These are phyloP conservation scores for Sarcophaga variegata DNA, from an alignment of 2,888 invertebrate species.

Conservation along the genomic window DNA sequence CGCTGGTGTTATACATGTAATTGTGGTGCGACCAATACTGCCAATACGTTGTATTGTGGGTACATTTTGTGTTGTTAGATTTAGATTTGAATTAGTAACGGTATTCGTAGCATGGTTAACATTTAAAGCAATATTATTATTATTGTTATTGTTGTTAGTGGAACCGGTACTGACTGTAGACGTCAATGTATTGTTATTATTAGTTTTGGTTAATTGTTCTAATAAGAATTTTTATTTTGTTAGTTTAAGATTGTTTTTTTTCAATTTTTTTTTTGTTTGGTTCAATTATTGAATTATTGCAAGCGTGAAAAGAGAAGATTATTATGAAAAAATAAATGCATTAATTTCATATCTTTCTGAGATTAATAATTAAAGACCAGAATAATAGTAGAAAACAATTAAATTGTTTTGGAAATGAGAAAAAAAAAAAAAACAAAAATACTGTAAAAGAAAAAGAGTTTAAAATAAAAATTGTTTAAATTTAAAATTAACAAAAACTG, in stretches of 20 bases:
- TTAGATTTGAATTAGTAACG: conserved; percentile 38
- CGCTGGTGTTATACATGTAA: conserved; percentile 78
- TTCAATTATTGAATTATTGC: conserved; percentile 35
- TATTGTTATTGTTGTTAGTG: conserved; percentile 51
- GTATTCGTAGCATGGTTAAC: conserved; percentile 31
- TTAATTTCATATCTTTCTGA: conserved; percentile 26
- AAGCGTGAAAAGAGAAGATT: conserved; percentile 61
- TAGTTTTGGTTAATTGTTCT: conserved; percentile 64
- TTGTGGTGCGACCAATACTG: conserved; percentile 79
- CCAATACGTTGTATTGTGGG: conserved; percentile 77
- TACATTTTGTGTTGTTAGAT: conserved; percentile 70
- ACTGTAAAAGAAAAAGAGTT: conserved; percentile 67
- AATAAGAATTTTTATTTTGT: conserved; percentile 40
- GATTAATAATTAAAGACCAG: conserved; percentile 23
- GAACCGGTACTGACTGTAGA: conserved; percentile 56
- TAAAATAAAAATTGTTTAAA: conserved; percentile 59
- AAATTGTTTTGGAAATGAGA: conserved; percentile 25
- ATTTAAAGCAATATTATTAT: conserved; percentile 30
- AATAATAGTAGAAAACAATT: conserved; percentile 16
- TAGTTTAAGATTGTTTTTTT: conserved; percentile 47
- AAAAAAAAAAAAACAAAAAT: conserved; percentile 38
- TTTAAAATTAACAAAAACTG: conserved; percentile 56
- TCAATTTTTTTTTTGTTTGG: conserved; percentile 31
- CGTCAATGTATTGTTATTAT: conserved; percentile 66
- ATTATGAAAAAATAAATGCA: conserved; percentile 41